Evolutionary conservation across 2,797 vertebrate species (phyloP), one percentile per base, ranked within the genome.

Genomic region (Limosa lapponica): DNA sequence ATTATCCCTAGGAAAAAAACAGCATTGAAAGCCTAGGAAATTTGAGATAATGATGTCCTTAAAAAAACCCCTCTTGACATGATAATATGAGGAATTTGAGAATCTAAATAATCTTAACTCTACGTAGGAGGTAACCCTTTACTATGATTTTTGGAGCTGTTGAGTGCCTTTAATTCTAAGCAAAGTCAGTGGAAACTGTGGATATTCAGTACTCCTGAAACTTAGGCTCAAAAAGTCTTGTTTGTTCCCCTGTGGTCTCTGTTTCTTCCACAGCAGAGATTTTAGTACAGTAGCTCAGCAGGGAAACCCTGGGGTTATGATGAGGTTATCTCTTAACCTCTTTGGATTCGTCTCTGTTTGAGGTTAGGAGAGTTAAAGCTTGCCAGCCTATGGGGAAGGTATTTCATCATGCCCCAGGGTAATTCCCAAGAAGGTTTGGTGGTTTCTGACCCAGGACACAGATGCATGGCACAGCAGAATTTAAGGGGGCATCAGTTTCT

Each of bases 1-100:
- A 44, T 90, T 91, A 95, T 84, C 41, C 67, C 48, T 51, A 67
- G 71, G 49, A 91, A 78, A 86, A 64, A 64, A n/a, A 61, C 17
- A 61, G 32, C 69, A 91, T 5, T 75, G 83, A 82, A 94, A 94
- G 34, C 49, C 58, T 79, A 46, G 37, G 67, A 95, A 94, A 93
- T 32, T 34, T 4, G 77, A 95, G 51, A 65, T 89, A 64, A 89
- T 70, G 67, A 59, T 43, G 41, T 84, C 30, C 81, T 90, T 67
- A 52, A 86, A 82, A 82, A 89, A 86, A 48, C 0, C 1, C 24
- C 36, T 79, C 66, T 92, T 71, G 59, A 51, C 34, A 8, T 44
- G 55, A 44, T 84, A 73, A 82, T 55, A 25, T 46, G 20, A 79
- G 19, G 23, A 78, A 77, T 19, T 94, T 51, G 61, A 88, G 77